phyloP scores from a whole-genome alignment of 2,113 vertebrate species.

The Phalacrocorax pelagicus region DNA sequence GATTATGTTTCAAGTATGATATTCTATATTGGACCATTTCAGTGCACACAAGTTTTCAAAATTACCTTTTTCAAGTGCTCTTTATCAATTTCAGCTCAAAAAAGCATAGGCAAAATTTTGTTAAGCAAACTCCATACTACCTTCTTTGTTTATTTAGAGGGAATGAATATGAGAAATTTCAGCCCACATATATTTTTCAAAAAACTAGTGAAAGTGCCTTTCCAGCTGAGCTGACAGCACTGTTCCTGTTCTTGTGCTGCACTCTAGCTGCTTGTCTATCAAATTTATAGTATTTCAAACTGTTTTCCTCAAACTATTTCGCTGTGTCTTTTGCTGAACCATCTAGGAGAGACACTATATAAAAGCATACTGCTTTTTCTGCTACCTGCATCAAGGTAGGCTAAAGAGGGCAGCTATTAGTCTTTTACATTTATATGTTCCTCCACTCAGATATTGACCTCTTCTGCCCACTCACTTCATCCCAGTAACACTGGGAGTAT shows the following conservation, averaged over 20 bases:
- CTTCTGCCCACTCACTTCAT: background rate
- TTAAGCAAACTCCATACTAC: background rate
- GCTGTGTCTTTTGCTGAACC: background rate
- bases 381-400: background rate
- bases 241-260: background rate
- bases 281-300: background rate
- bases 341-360: background rate
- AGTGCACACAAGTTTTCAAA: background rate
- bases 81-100: background rate
- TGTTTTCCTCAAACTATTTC: background rate
- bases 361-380: background rate
- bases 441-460: background rate
- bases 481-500: background rate
- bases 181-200: background rate
- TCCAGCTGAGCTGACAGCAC: background rate
- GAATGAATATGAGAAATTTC: background rate
- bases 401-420: background rate
- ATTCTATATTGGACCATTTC: background rate
- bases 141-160: background rate
- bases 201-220: background rate
- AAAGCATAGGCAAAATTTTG: background rate
- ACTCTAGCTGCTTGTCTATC: conserved; percentile 21
- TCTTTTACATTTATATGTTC: background rate
- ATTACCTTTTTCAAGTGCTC: background rate
- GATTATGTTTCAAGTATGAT: background rate